Evolutionary conservation across 2,797 vertebrate genomes (phyloP).

Genomic region (Megalops cyprinoides): DNA sequence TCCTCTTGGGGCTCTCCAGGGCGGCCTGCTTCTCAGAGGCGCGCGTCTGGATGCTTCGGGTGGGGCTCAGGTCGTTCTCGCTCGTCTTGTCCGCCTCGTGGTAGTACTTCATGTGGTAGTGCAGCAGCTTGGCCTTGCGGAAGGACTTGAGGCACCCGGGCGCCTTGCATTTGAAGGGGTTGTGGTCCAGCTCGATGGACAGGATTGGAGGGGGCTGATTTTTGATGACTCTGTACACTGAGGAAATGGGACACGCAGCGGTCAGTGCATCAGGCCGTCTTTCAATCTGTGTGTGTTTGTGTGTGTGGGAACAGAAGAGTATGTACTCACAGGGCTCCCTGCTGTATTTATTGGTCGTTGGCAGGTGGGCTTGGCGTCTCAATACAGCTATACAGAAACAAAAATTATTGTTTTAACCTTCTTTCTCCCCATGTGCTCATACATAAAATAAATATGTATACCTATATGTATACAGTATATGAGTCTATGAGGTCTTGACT

Average conservation of each 20-base stretch:
- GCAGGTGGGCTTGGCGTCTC: slow-evolving; percentile 77
- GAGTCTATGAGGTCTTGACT: too few species aligned
- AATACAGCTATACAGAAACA: slow-evolving; percentile 64
- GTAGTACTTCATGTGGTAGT: slow-evolving; percentile 98
- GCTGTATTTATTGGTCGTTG: slow-evolving; percentile 81
- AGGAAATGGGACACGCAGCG: neutral
- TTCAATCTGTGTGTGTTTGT: too few species aligned
- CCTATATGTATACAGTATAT: too few species aligned
- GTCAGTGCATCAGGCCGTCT: neutral
- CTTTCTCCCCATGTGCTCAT: neutral
- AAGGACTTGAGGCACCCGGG: slow-evolving; percentile 91
- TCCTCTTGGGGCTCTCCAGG: slow-evolving; percentile 80
- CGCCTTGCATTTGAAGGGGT: slow-evolving; percentile 91
- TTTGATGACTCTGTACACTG: slow-evolving; percentile 84
- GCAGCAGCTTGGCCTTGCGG: slow-evolving; percentile 91
- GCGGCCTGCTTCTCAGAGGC: slow-evolving; percentile 79
- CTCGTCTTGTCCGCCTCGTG: slow-evolving; percentile 81
- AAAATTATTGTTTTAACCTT: slow-evolving; percentile 5
- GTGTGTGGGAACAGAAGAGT: neutral
- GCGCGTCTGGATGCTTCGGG: slow-evolving; percentile 84
- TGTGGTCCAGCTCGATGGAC: slow-evolving; percentile 89
- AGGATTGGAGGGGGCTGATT: slow-evolving; percentile 86
- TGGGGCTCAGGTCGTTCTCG: slow-evolving; percentile 78
- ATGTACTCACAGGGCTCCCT: slow-evolving; percentile 77
- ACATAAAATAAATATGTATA: too few species aligned